These are phyloP conservation scores for Phania funesta DNA, from an alignment of 2,888 invertebrate genomes.

Conservation along the genomic window DNA sequence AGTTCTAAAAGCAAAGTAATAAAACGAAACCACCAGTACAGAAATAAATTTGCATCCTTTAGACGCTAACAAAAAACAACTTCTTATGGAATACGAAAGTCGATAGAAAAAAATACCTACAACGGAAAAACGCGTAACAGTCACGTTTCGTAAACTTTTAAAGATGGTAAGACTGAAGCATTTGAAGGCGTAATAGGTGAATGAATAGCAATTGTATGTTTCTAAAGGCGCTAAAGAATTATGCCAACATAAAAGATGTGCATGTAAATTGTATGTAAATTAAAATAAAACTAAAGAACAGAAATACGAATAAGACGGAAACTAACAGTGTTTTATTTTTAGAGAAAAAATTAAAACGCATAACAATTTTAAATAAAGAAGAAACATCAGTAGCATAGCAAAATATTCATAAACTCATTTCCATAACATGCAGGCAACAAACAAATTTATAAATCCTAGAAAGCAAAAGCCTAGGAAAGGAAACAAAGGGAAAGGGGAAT, in stretches of 20 bases:
- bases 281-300: conserved; percentile 31
- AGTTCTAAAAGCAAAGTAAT: conserved; percentile 2
- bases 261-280: not conserved
- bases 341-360: conserved; percentile 6
- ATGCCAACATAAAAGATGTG: not conserved
- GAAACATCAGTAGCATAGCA: not conserved
- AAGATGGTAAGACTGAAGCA: conserved; percentile 29
- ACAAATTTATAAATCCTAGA: not conserved
- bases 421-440: conserved; percentile 40
- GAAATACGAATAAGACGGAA: conserved; percentile 31
- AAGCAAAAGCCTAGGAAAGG: not conserved
- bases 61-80: not conserved
- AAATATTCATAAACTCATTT: conserved; percentile 53
- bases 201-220: conserved; percentile 22
- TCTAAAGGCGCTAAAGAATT: conserved; percentile 12
- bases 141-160: conserved; percentile 56
- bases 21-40: not conserved
- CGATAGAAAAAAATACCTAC: not conserved
- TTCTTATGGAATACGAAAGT: conserved; percentile 2
- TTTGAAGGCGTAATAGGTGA: conserved; percentile 34
- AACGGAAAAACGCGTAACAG: conserved; percentile 56
- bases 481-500: not conserved
- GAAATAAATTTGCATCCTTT: conserved; percentile 57
- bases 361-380: not conserved
- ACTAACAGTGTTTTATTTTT: not conserved